Evolutionary conservation across 2,888 invertebrate genomes (phyloP).

Genomic region (Drosophila nr. medialis): DNA sequence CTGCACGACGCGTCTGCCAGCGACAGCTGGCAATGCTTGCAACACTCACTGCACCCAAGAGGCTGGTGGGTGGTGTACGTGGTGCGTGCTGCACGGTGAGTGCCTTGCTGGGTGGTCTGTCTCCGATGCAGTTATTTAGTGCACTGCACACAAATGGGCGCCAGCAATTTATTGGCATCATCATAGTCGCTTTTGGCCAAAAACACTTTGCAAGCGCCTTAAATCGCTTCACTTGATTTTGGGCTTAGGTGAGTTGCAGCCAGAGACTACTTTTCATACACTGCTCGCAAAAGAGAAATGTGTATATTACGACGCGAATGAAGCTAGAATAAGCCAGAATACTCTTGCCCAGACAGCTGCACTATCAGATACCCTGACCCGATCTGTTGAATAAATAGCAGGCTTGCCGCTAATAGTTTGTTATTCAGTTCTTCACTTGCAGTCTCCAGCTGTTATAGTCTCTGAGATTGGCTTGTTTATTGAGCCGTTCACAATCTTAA

Average conservation of each 20-base stretch:
- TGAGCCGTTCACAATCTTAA: neutral
- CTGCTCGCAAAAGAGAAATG: neutral
- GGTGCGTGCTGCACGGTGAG: constrained; percentile 1
- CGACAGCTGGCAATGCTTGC: constrained; percentile 42
- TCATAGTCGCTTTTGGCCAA: constrained; percentile 15
- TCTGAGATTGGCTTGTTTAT: neutral
- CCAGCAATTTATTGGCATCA: constrained; percentile 38
- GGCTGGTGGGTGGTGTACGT: neutral
- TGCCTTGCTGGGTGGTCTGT: neutral
- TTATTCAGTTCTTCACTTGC: neutral
- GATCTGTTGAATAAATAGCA: neutral
- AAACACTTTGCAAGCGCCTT: constrained; percentile 19
- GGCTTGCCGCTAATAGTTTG: neutral
- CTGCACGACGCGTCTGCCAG: constrained; percentile 35
- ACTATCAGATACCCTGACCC: neutral
- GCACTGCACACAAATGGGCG: constrained; percentile 30
- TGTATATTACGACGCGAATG: neutral
- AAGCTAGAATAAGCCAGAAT: neutral
- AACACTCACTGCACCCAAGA: constrained; percentile 14
- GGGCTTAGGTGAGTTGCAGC: neutral
- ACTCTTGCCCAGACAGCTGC: neutral
- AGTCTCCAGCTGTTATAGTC: neutral
- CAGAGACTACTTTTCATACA: neutral
- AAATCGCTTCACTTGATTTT: constrained; percentile 14
- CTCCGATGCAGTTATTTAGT: constrained; percentile 35